Base-by-base conservation (phyloP, 1,140 invertebrate genomes). In the Pentalonia nigronervosa region DNA sequence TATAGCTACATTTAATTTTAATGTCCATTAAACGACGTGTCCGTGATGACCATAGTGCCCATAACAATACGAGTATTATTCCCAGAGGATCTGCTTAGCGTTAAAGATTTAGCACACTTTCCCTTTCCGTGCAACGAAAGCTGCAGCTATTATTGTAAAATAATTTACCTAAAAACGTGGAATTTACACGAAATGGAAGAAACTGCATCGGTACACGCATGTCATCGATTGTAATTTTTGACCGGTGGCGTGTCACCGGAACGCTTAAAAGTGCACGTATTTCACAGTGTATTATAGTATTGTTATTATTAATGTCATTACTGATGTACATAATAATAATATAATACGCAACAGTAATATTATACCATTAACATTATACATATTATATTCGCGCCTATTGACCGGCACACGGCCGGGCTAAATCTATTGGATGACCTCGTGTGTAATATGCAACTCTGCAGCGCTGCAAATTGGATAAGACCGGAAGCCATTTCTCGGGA, bases 401-500 rank as follows among this genome's bases (percentile, higher is more conserved):
- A 67, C 60, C 30, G 60, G 1, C 60, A 67, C n/a, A 7, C 60
- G n/a, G 8, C 20, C 81, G 9, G 2, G 34, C 81, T 36, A 86
- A 86, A 86, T 86, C 23, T 36, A 86, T 86, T 11, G 36, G 25
- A 45, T 11, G 41, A 47, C 84, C 45, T 86, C 84, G 84, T 47
- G 23, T 41, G 60, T 67, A 67, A 67, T 41, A 41, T 86, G 84
- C 41, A 45, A 86, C 25, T 86, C 41, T 30, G 41, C 23, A 45
- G 9, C 84, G 41, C 11, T 86, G 23, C 84, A 86, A 86, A 86
- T 86, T 86, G 84, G 84, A 86, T 86, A 86, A 86, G 21, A 86
- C 84, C 84, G 36, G 84, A 86, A 86, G 84, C 84, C 84, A 86
- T 86, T 41, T 14, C 21, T 86, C 84, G 23, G 84, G 41, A 86